Evolutionary conservation across 2,113 vertebrate genomes (phyloP), one percentile per base, ranked within the genome.

Genomic region (Poecilia latipinna): DNA sequence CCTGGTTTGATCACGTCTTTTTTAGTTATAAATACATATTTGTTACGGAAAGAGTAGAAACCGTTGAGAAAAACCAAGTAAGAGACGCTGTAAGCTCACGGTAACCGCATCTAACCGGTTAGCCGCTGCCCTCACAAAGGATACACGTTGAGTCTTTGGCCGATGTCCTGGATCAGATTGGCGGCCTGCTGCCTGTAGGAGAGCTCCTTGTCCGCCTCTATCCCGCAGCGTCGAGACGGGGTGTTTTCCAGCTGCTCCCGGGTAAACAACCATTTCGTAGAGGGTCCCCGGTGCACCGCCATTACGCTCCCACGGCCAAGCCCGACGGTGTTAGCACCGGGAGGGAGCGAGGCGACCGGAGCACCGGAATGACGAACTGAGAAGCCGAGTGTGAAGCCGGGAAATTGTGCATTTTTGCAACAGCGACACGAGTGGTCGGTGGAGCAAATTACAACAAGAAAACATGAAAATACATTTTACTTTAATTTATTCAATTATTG

Each of bases 141-240:
- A 99, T 99, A 99, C 98, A 99, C 98, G 91, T 97, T 99, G 90
- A 99, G 96, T 82, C 97, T 95, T 94, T 99, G 98, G 84, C 97
- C 98, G 94, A 99, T 98, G 0, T 99, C 98, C 84, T 99, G 98
- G 88, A 99, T 96, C 13, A 99, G 92, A 93, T 99, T 99, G 83
- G 98, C 98, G 82, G 98, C 97, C 88, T 99, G 98, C 89, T 99
- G 98, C 72, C 97, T 96, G 93, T 96, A 97, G 0, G 97, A 98
- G 13, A 99, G 96, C 91, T 99, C 98, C 89, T 96, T 94, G 91
- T 99, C 98, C 39, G 96, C 95, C 91, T 99, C 97, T 76, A 99
- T 94, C 32, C 97, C 97, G 91, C 95, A 95, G 92, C 97, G 96
- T 72, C 97, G 96, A 48, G 97, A 97, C 85, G 97, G 97, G 70